phyloP scores from a whole-genome alignment of 2,113 vertebrate species.

The Laticauda colubrina region DNA sequence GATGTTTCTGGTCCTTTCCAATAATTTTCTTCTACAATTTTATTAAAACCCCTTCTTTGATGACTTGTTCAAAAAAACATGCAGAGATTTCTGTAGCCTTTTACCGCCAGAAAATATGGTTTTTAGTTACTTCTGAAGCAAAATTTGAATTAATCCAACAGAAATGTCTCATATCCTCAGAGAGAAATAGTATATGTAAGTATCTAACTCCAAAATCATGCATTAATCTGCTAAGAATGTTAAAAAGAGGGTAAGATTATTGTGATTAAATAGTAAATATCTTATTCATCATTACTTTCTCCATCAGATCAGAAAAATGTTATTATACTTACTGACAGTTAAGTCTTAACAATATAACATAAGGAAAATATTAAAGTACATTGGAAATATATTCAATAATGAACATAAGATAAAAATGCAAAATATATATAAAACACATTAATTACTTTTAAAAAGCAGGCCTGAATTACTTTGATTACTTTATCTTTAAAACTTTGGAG shows the following conservation, averaged over 20 bases:
- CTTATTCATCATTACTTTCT: not conserved
- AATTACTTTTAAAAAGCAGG: constrained; percentile 60
- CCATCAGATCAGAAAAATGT: not conserved
- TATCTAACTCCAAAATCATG: not conserved
- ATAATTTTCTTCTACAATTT: not conserved
- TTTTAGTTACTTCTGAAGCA: not conserved
- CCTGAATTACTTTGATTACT: constrained; percentile 44
- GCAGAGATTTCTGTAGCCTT: not conserved
- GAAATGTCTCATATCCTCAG: not conserved
- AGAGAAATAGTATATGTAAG: not conserved
- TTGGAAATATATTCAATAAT: not conserved
- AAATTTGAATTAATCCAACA: not conserved
- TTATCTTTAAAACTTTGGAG: constrained; percentile 54
- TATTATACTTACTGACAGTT: not conserved
- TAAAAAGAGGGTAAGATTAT: not conserved
- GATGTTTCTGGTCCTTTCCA: not conserved
- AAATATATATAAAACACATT: not conserved
- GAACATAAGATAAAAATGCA: not conserved
- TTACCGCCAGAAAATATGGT: not conserved
- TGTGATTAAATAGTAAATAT: not conserved
- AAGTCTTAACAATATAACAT: not conserved
- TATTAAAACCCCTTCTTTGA: too few species aligned
- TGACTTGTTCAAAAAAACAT: too few species aligned
- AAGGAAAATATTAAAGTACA: not conserved
- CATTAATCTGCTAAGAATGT: not conserved